These are phyloP conservation scores for Diplodus sargus DNA, from an alignment of 2,797 vertebrate species.

Conservation along the genomic window DNA sequence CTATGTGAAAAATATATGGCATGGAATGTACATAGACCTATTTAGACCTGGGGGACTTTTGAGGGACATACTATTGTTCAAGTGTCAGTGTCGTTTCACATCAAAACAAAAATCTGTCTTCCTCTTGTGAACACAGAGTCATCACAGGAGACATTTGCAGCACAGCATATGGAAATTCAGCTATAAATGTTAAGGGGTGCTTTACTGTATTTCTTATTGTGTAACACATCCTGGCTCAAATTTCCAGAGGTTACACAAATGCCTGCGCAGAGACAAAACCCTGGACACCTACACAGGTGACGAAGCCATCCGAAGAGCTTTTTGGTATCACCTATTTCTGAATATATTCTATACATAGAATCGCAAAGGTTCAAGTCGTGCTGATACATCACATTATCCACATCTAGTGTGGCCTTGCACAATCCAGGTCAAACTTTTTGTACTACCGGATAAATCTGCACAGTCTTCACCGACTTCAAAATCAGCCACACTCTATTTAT, in stretches of 20 bases:
- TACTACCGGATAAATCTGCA: too few species aligned
- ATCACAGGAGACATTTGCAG: background rate
- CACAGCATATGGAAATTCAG: constrained; percentile 5
- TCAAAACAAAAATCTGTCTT: constrained; percentile 22
- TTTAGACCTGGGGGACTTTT: constrained; percentile 4
- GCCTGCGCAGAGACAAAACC: background rate
- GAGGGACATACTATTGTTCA: constrained; percentile 6
- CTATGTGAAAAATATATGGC: constrained; percentile 19
- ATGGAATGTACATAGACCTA: constrained; percentile 47
- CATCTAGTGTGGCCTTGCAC: too few species aligned
- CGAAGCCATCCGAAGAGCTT: background rate
- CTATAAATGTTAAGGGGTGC: background rate
- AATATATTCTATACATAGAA: background rate
- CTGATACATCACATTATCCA: too few species aligned
- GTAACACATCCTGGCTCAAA: background rate
- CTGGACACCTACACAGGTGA: background rate
- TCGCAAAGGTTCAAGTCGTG: background rate
- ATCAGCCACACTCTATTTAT: too few species aligned
- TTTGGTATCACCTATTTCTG: background rate
- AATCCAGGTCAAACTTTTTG: too few species aligned
- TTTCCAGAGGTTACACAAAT: background rate
- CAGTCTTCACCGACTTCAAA: too few species aligned
- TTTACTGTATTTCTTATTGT: constrained; percentile 1
- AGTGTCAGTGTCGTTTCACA: constrained; percentile 36
- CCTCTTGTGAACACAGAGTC: background rate